Base-by-base conservation (phyloP, 2,888 invertebrate species). In the Tanypteryx hageni region DNA sequence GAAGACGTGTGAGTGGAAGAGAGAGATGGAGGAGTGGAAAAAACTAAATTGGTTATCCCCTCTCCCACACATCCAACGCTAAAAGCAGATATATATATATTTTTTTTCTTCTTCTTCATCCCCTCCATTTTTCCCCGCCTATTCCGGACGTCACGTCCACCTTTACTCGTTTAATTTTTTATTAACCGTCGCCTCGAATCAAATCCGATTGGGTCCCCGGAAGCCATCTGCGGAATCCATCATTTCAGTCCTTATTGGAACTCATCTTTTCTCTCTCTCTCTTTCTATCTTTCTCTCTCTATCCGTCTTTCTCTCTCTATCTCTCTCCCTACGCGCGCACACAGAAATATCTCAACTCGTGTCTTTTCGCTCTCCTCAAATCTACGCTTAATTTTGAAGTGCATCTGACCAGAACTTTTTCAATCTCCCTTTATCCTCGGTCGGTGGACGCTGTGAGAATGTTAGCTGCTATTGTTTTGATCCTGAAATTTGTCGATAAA, bases 161-260 rank as follows among this genome's bases (percentile, higher is more conserved):
- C 89, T 89, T 61, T 61, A 57, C 89, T 64, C 89, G 89, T 89
- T 89, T 89, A 89, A 89, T 89, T 89, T 89, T 89, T 89, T 89
- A 89, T 89, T 89, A 89, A 89, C 89, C 89, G 89, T 89, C 89
- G 89, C 89, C 89, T 89, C 89, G 89, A 89, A 89, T 89, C 89
- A 89, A 89, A 89, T 89, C 89, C 89, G 89, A 89, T 89, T 89
- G 89, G 89, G 44, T 64, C 64, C 64, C 89, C 89, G 89, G 89
- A 89, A 89, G 89, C 86, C 86, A 86, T 86, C 86, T 22, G 59
- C 86, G 59, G 86, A 86, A 86, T 58, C 89, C 89, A 89, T 89
- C 89, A 64, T 89, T 89, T 89, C 89, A 89, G 64, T 89, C 89
- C 89, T 89, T 89, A 44, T 64, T 64, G 89, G 64, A 64, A 64